Base-by-base conservation (phyloP, 2,113 vertebrate species). In the Cyanistes caeruleus region DNA sequence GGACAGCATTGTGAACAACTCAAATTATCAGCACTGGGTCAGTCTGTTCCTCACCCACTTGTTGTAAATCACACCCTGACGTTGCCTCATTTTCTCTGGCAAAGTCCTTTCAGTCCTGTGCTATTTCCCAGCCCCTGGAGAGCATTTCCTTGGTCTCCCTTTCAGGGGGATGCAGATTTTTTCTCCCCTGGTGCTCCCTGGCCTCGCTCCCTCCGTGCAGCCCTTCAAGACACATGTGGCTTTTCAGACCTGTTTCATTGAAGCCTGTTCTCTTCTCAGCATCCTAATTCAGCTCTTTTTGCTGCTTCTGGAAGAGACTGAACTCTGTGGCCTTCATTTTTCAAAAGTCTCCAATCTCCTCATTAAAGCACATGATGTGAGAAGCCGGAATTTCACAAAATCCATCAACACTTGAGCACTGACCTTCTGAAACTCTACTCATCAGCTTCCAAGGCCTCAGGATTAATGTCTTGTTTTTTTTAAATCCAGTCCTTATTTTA, bases 11-110 rank as follows among this genome's bases (percentile, higher is more conserved):
- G 55, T 9, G 41, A 78, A 12, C 23, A 82, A 11, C 18, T 30
- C n/a, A 48, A 15, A 11, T 8, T 20, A 27, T 20, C 7, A 67
- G 21, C 41, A 37, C 0, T 0, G 14, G 5, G 14, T 18, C 21
- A 30, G 33, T 2, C 23, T 44, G 18, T 5, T 79, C n/a, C 43
- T 70, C 67, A 22, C 11, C 24, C 21, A 4, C 58, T 22, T 49
- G 25, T 67, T 53, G 37, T 3, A 67, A 43, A 31, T 20, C 30
- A 27, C 8, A 1, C 21, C 63, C 37, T 33, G 62, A 43, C 30
- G 43, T 30, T 1, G 22, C 18, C 24, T 67, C 31, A 4, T 76
- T 63, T 33, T 31, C 72, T 46, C 53, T 51, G 28, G 59, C 41
- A 15, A 18, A 7, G 3, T 49, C 24, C 41, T 76, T 48, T 58